These are phyloP conservation scores for Cygnus atratus DNA, from an alignment of 2,113 vertebrate species.

Conservation along the genomic window DNA sequence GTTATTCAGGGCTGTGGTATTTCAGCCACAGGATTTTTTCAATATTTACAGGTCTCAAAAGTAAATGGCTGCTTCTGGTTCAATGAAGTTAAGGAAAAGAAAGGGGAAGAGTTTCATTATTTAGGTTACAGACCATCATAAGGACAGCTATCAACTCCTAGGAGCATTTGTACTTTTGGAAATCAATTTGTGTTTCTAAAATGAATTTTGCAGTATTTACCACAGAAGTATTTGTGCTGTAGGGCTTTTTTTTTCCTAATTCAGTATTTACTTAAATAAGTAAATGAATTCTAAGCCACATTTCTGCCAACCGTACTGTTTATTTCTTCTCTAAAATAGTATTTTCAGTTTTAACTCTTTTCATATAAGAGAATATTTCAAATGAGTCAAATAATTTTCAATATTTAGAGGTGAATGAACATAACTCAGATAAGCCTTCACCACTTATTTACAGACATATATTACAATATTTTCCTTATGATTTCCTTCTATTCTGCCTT, in stretches of 20 bases:
- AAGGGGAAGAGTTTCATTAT: not conserved
- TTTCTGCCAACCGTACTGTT: not conserved
- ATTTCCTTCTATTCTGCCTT: not conserved
- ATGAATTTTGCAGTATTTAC: not conserved
- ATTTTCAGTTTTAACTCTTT: not conserved
- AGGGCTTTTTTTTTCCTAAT: not conserved
- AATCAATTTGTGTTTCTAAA: not conserved
- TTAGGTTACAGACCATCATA: not conserved
- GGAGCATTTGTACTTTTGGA: not conserved
- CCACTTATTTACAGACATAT: not conserved
- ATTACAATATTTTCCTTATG: not conserved
- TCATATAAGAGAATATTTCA: conserved; percentile 5
- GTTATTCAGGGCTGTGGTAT: not conserved
- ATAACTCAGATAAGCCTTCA: not conserved
- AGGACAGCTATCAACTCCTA: not conserved
- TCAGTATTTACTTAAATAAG: not conserved
- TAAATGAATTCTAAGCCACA: not conserved
- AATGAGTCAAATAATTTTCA: not conserved
- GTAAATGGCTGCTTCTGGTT: not conserved
- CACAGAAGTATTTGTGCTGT: not conserved
- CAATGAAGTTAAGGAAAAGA: not conserved
- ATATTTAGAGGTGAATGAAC: not conserved
- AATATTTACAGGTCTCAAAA: not conserved
- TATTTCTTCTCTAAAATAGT: not conserved
- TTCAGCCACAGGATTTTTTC: not conserved